Conservation (phyloP, 1,140 invertebrate genomes). For the Scaptomyza hsui region DNA sequence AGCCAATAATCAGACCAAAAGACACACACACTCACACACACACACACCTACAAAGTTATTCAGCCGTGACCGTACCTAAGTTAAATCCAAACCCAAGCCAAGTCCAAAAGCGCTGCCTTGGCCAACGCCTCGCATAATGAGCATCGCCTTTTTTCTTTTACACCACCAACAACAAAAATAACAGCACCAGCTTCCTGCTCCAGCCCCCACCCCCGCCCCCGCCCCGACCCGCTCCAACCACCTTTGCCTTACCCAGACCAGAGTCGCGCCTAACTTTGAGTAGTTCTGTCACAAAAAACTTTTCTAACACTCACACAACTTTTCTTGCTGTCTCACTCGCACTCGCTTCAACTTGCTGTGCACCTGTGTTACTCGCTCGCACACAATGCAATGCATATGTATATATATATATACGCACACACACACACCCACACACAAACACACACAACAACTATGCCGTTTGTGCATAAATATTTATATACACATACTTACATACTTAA, state of each 20-base stretch:
- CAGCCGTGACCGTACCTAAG: constrained; percentile 14
- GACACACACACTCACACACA: constrained; percentile 8
- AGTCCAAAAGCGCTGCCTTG: constrained; percentile 5
- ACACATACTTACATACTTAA: constrained; percentile 42
- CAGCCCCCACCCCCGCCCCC: not conserved
- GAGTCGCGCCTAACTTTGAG: constrained; percentile 32
- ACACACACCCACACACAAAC: constrained; percentile 9
- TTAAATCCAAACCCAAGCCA: constrained; percentile 2
- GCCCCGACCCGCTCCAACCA: not conserved
- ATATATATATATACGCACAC: constrained; percentile 37
- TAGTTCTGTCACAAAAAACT: constrained; percentile 37
- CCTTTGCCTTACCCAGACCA: not conserved
- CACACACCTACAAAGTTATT: constrained; percentile 25
- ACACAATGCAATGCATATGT: constrained; percentile 59
- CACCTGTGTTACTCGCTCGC: constrained; percentile 55
- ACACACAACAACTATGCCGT: constrained; percentile 35
- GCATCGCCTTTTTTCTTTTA: not conserved
- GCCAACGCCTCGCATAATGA: constrained; percentile 11
- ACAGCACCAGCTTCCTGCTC: not conserved
- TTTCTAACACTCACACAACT: constrained; percentile 13
- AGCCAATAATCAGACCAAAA: constrained; percentile 4
- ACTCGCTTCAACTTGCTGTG: constrained; percentile 18
- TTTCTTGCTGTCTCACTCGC: constrained; percentile 15
- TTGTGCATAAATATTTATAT: constrained; percentile 37
- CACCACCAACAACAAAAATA: no score